phyloP scores from a whole-genome alignment of 2,797 vertebrate genomes.

The Euphonia xanthogaster region DNA sequence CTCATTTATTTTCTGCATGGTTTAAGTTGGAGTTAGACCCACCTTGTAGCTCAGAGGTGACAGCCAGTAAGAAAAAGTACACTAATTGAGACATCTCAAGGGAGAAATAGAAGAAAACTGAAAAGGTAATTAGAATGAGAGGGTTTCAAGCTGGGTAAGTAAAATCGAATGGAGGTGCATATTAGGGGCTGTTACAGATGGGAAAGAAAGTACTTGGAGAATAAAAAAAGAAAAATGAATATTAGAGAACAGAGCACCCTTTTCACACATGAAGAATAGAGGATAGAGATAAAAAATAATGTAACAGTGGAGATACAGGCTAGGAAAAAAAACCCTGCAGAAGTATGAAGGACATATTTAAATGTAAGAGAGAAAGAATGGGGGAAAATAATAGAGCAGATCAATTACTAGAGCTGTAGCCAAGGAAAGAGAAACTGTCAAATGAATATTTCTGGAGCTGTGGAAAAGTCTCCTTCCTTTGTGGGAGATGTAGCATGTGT shows the following conservation, averaged over 20 bases:
- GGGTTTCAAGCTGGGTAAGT: conserved; percentile 74
- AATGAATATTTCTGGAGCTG: conserved; percentile 30
- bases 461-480: conserved; percentile 12
- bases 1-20: conserved; percentile 82
- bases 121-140: conserved; percentile 80
- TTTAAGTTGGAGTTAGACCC: conserved; percentile 75
- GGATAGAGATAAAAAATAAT: conserved; percentile 37
- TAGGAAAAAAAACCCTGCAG: neutral
- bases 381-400: conserved; percentile 59
- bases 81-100: conserved; percentile 82
- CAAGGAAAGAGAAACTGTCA: conserved; percentile 32
- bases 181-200: conserved; percentile 69
- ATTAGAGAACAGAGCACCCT: conserved; percentile 44
- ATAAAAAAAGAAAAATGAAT: conserved; percentile 53
- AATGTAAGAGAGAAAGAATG: conserved; percentile 52
- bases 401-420: conserved; percentile 59
- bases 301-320: conserved; percentile 21
- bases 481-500: neutral
- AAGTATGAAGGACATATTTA: conserved; percentile 61
- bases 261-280: conserved; percentile 64
- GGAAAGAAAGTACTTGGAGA: conserved; percentile 44
- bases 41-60: conserved; percentile 79
- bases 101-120: conserved; percentile 76
- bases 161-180: conserved; percentile 71
- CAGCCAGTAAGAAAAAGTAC: conserved; percentile 77